phyloP scores from a whole-genome alignment of 2,113 vertebrate genomes.

The Ondatra zibethicus region DNA sequence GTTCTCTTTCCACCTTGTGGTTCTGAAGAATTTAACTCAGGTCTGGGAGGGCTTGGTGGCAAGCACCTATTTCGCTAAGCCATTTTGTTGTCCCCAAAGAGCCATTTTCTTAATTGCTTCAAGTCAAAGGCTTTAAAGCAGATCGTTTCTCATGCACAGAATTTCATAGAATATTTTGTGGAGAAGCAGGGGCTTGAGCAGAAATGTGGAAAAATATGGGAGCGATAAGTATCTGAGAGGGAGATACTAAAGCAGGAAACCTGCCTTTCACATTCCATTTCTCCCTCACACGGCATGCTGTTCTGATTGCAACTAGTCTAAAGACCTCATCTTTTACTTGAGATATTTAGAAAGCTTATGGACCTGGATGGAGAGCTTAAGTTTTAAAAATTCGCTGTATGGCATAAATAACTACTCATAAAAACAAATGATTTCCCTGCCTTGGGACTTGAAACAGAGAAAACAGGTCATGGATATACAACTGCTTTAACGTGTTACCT shows the following conservation, averaged over 20 bases:
- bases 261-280: background rate
- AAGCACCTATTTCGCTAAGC: background rate
- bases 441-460: background rate
- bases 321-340: background rate
- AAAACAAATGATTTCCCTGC: background rate
- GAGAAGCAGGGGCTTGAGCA: background rate
- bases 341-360: constrained; percentile 16
- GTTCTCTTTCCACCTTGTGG: background rate
- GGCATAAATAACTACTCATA: background rate
- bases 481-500: background rate
- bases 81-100: background rate
- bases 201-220: background rate
- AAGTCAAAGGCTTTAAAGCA: background rate
- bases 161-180: background rate
- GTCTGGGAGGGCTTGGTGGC: background rate
- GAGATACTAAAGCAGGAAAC: background rate
- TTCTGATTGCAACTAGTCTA: background rate
- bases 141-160: background rate
- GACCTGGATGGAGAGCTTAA: background rate
- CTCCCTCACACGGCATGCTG: background rate
- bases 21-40: background rate
- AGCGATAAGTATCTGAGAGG: background rate
- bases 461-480: background rate
- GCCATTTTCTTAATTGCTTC: background rate
- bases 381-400: background rate